These are phyloP conservation scores for Lymantria monacha DNA, from an alignment of 2,888 invertebrate genomes.

Conservation along the genomic window DNA sequence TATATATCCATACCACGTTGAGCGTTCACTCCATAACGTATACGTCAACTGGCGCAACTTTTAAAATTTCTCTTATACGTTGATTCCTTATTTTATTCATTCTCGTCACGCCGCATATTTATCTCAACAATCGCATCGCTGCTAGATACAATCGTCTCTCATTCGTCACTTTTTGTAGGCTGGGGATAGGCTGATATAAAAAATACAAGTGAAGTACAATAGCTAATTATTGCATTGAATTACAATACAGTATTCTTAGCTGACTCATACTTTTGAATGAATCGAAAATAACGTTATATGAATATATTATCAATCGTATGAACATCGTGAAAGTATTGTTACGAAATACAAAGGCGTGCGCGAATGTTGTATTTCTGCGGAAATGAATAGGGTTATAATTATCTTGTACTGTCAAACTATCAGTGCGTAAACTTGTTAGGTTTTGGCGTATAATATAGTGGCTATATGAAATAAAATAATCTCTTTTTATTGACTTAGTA, in stretches of 20 bases:
- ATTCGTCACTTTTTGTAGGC: too few species aligned
- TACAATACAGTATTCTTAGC: neutral
- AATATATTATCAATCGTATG: conserved; percentile 25
- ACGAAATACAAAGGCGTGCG: conserved; percentile 37
- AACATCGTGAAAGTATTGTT: conserved; percentile 55
- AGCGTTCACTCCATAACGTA: too few species aligned
- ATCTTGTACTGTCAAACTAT: conserved; percentile 41
- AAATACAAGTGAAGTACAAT: too few species aligned
- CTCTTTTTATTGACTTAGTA: conserved; percentile 10
- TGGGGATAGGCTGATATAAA: too few species aligned
- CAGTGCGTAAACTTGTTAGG: conserved; percentile 53
- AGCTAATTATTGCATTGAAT: too few species aligned
- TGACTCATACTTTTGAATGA: neutral
- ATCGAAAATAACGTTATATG: neutral
- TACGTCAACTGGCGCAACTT: too few species aligned
- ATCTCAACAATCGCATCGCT: too few species aligned
- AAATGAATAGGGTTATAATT: conserved; percentile 37
- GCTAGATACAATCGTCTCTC: too few species aligned
- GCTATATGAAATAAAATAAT: neutral
- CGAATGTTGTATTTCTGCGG: conserved; percentile 36
- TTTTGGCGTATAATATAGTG: conserved; percentile 17
- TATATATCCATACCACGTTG: too few species aligned
- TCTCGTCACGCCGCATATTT: too few species aligned
- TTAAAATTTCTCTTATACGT: too few species aligned
- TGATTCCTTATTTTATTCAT: too few species aligned